Evolutionary conservation across 2,888 invertebrate genomes (phyloP).

Genomic region (Lacanobia wlatinum): DNA sequence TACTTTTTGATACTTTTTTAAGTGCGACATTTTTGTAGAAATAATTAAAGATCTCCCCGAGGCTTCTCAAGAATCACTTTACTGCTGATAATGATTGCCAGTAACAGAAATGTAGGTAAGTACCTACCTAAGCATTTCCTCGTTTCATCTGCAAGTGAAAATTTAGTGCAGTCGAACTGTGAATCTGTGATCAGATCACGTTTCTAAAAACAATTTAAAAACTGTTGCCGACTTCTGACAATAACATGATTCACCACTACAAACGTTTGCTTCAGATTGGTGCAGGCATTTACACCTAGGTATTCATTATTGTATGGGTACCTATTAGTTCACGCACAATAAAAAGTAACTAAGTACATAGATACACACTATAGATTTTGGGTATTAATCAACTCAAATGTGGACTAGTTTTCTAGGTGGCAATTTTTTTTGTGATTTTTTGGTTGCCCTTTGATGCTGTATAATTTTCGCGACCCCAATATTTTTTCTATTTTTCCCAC

Average conservation of each 20-base stretch:
- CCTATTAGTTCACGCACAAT: conserved; percentile 60
- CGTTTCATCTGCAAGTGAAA: too few species aligned
- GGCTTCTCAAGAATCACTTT: too few species aligned
- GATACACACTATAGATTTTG: too few species aligned
- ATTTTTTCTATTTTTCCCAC: background rate
- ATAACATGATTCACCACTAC: conserved; percentile 80
- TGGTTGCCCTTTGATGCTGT: conserved; percentile 3
- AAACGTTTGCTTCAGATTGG: conserved; percentile 74
- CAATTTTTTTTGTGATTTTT: background rate
- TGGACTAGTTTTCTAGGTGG: conserved; percentile 12
- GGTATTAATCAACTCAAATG: background rate
- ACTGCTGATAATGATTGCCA: too few species aligned
- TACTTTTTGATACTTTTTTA: too few species aligned
- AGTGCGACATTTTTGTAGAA: too few species aligned
- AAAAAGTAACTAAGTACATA: conserved; percentile 3
- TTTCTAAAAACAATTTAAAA: conserved; percentile 48
- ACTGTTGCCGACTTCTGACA: conserved; percentile 78
- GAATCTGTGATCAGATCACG: background rate
- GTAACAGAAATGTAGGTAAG: too few species aligned
- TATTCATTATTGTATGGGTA: conserved; percentile 60
- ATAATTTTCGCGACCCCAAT: conserved; percentile 11
- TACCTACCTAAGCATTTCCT: too few species aligned
- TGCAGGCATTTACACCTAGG: conserved; percentile 71
- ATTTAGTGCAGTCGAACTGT: too few species aligned
- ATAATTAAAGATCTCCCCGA: too few species aligned